These are phyloP conservation scores for Ips nitidus DNA, from an alignment of 1,140 invertebrate species.

Conservation along the genomic window DNA sequence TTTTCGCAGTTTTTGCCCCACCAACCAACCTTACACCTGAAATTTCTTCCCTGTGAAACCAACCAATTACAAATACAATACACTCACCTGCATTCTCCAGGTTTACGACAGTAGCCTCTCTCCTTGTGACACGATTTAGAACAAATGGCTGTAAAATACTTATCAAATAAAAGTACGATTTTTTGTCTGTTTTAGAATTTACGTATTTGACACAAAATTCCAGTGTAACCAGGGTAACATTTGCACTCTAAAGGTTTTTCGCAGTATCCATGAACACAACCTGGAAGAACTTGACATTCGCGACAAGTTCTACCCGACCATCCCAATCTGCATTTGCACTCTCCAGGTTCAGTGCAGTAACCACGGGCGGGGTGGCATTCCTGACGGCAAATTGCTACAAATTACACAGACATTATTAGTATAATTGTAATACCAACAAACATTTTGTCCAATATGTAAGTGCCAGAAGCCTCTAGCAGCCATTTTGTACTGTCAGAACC, in stretches of 20 bases:
- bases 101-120: conserved; percentile 81
- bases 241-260: conserved; percentile 82
- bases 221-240: conserved; percentile 84
- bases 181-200: conserved; percentile 48
- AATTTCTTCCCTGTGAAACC: conserved; percentile 31
- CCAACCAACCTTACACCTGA: conserved; percentile 88
- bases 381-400: conserved; percentile 70
- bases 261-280: conserved; percentile 79
- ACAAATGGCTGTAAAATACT: conserved; percentile 70
- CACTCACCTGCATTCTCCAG: conserved; percentile 65
- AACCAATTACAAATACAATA: neutral
- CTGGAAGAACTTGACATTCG: conserved; percentile 76
- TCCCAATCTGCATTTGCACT: conserved; percentile 80
- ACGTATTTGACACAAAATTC: conserved; percentile 84
- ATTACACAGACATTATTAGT: neutral
- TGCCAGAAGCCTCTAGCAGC: too few relatives aligned
- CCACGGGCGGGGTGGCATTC: conserved; percentile 80
- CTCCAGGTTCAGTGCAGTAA: conserved; percentile 78
- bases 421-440: neutral
- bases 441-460: too few relatives aligned
- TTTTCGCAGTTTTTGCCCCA: conserved; percentile 77
- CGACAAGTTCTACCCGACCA: conserved; percentile 80
- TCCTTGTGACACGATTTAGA: conserved; percentile 77
- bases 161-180: neutral
- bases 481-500: too few relatives aligned